A percentile compares a stretch with the other conserved stretches of the same genome.
phyloP scores from a whole-genome alignment of 1,140 invertebrate genomes.

The Anoplolepis gracilipes region DNA sequence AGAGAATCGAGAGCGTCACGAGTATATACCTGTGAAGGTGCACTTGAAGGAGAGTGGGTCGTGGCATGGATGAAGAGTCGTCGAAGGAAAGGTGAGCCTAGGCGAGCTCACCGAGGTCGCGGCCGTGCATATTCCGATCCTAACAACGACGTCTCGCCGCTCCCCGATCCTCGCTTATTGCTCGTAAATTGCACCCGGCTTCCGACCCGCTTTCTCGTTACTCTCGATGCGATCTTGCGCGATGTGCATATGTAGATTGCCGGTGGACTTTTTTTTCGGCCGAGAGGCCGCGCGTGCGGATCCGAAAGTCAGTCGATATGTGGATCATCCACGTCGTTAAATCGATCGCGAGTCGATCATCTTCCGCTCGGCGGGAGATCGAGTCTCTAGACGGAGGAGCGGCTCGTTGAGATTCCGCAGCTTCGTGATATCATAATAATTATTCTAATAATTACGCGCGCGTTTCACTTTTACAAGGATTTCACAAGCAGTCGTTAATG shows the following conservation, averaged over 20 bases:
- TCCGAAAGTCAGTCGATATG: conserved; percentile 16
- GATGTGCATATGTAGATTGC: conserved; percentile 72
- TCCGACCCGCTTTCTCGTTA: conserved; percentile 78
- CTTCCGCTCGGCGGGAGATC: conserved; percentile 5
- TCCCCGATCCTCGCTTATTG: conserved; percentile 74
- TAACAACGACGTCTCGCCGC: conserved; percentile 77
- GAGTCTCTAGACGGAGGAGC: not conserved
- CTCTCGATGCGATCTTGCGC: conserved; percentile 68
- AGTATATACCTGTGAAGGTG: conserved; percentile 73
- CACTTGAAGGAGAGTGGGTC: conserved; percentile 74
- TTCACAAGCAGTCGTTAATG: conserved; percentile 4
- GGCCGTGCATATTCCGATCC: conserved; percentile 79
- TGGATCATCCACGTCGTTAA: conserved; percentile 65
- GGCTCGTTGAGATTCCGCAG: conserved; percentile 27
- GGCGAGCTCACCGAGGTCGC: conserved; percentile 78
- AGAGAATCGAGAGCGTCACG: conserved; percentile 61
- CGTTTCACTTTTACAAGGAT: conserved; percentile 23
- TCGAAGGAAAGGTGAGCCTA: conserved; percentile 76
- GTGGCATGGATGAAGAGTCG: conserved; percentile 66
- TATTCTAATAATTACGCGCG: conserved; percentile 43
- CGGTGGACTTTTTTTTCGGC: conserved; percentile 63
- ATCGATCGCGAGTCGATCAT: conserved; percentile 42
- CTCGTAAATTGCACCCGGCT: conserved; percentile 80
- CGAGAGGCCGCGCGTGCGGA: conserved; percentile 30
- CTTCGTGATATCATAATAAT: conserved; percentile 36